phyloP scores from a whole-genome alignment of 2,888 invertebrate genomes.

The Drosophila multiciliata region DNA sequence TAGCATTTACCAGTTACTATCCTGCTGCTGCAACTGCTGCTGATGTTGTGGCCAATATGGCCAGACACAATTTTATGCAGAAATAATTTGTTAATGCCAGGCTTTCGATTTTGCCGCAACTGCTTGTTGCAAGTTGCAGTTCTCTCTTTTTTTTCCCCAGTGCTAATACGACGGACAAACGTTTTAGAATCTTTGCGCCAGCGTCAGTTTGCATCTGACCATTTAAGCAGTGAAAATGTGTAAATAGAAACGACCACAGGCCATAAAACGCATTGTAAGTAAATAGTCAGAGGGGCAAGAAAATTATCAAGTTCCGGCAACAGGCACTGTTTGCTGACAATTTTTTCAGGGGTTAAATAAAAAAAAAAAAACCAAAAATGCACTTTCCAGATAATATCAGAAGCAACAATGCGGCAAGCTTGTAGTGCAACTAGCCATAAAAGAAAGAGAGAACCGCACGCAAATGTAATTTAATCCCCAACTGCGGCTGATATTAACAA shows the following conservation, averaged over 20 bases:
- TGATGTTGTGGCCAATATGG: slow-evolving; percentile 26
- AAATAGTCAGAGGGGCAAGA: slow-evolving; percentile 37
- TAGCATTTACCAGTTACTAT: slow-evolving; percentile 50
- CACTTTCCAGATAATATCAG: slow-evolving; percentile 61
- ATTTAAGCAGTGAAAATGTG: slow-evolving; percentile 61
- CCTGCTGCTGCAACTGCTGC: slow-evolving; percentile 12
- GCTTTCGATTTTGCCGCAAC: slow-evolving; percentile 50
- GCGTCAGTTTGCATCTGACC: slow-evolving; percentile 24
- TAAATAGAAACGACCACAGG: slow-evolving; percentile 64
- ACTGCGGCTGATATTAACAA: slow-evolving; percentile 28
- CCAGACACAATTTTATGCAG: slow-evolving; percentile 62
- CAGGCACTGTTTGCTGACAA: slow-evolving; percentile 44
- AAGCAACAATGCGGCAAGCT: slow-evolving; percentile 9
- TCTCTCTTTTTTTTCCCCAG: slow-evolving; percentile 7
- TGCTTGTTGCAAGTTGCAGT: slow-evolving; percentile 14
- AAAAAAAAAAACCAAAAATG: slow-evolving; percentile 20
- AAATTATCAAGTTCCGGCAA: slow-evolving; percentile 72
- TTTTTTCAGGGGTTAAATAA: slow-evolving; percentile 32
- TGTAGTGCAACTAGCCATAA: slow-evolving; percentile 5
- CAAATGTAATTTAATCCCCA: slow-evolving; percentile 49
- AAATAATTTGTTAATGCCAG: slow-evolving; percentile 73
- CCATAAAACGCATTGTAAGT: slow-evolving; percentile 58
- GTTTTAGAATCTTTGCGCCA: slow-evolving; percentile 39
- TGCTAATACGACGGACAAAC: slow-evolving; percentile 53
- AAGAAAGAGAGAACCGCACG: slow-evolving; percentile 32